These are phyloP conservation scores for Oopsacas minuta DNA, from an alignment of 37 sponge, comb jelly and placozoan genomes.

Conservation along the genomic window DNA sequence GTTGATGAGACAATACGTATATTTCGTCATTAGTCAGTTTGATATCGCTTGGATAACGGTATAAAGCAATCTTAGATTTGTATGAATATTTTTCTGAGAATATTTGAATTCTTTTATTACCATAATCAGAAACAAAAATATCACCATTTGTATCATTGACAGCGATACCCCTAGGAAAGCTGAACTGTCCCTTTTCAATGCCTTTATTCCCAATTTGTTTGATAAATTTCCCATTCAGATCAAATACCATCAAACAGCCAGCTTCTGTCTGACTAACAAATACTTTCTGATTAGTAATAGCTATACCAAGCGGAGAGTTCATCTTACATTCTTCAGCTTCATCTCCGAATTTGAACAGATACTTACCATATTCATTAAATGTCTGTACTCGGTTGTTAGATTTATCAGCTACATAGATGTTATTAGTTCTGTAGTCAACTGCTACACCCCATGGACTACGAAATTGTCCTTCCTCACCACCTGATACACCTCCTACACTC, in stretches of 20 bases:
- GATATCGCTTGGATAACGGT: neutral
- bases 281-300: neutral
- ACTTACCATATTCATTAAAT: neutral
- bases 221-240: neutral
- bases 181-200: neutral
- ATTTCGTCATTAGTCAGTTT: neutral
- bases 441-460: neutral
- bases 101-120: neutral
- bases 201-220: neutral
- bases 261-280: neutral
- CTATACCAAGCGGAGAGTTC: neutral
- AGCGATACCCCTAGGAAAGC: neutral
- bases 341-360: neutral
- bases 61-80: neutral
- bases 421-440: neutral
- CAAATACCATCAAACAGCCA: neutral
- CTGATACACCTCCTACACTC: neutral
- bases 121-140: neutral
- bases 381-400: neutral
- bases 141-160: neutral
- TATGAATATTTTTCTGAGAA: neutral
- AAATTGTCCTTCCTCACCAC: neutral
- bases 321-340: neutral
- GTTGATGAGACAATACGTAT: neutral
- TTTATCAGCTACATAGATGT: neutral